Conservation (phyloP, 1,140 invertebrate genomes). For the Leptopilina boulardi region DNA sequence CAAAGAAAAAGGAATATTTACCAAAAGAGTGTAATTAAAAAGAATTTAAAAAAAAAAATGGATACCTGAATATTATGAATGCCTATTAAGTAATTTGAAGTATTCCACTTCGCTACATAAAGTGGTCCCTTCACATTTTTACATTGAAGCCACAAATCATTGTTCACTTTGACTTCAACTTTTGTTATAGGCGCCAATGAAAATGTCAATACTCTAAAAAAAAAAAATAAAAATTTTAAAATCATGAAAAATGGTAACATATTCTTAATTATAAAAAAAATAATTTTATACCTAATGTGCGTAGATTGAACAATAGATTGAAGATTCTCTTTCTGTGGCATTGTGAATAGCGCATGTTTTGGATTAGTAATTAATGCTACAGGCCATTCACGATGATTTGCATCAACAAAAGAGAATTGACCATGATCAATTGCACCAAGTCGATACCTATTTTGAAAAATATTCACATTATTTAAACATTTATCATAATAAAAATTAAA, state of each 20-base stretch:
- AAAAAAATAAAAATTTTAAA: no score
- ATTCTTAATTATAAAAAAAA: conserved; percentile 12
- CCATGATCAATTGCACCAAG: conserved; percentile 92
- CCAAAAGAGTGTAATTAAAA: no score
- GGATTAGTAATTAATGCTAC: conserved; percentile 92
- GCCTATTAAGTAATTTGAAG: conserved; percentile 80
- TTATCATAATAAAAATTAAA: not conserved
- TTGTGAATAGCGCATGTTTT: conserved; percentile 85
- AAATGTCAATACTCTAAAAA: conserved; percentile 83
- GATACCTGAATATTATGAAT: conserved; percentile 83
- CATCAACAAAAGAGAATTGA: conserved; percentile 91
- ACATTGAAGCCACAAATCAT: conserved; percentile 80
- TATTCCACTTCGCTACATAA: conserved; percentile 85
- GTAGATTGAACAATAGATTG: conserved; percentile 83
- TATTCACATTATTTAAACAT: not conserved
- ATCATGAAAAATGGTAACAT: conserved; percentile 6
- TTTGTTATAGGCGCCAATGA: conserved; percentile 80
- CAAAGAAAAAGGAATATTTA: conserved; percentile 42
- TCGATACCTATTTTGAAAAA: conserved; percentile 81
- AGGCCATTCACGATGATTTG: conserved; percentile 87
- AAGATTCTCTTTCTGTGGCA: conserved; percentile 85
- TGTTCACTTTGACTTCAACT: conserved; percentile 83
- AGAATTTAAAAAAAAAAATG: no score
- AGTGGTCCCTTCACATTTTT: conserved; percentile 81
- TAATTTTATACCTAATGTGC: conserved; percentile 81